These are phyloP conservation scores for Hirundo rustica DNA, from an alignment of 2,797 vertebrate species.

Conservation along the genomic window DNA sequence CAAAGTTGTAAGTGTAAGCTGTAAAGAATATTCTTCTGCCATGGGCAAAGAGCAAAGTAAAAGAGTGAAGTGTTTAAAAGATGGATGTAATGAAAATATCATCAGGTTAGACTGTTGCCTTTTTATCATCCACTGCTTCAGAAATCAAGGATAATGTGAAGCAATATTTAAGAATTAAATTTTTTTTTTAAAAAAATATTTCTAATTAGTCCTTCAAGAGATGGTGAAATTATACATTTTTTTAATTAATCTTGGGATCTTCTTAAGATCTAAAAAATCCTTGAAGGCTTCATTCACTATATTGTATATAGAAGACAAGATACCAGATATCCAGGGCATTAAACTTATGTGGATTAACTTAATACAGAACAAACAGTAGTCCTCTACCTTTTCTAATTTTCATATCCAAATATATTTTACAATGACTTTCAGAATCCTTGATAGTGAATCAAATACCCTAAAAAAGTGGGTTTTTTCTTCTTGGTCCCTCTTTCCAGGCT, in stretches of 20 bases:
- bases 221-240: neutral
- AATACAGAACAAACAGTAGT: neutral
- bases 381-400: neutral
- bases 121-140: neutral
- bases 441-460: neutral
- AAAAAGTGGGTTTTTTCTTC: neutral
- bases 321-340: neutral
- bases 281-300: neutral
- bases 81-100: neutral
- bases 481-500: neutral
- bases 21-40: neutral
- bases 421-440: neutral
- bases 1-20: neutral
- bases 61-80: neutral
- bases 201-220: neutral
- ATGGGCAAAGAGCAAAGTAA: neutral
- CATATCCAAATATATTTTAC: neutral
- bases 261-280: neutral
- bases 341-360: neutral
- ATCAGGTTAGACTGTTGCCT: neutral
- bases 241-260: neutral
- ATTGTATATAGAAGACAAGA: neutral
- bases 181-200: neutral
- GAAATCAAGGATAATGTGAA: neutral
- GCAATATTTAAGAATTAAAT: neutral